Percentiles rank a stretch among this genome's conserved stretches.
Conservation (phyloP, 2,797 vertebrate species). For the Paratrypauchen microcephalus region DNA sequence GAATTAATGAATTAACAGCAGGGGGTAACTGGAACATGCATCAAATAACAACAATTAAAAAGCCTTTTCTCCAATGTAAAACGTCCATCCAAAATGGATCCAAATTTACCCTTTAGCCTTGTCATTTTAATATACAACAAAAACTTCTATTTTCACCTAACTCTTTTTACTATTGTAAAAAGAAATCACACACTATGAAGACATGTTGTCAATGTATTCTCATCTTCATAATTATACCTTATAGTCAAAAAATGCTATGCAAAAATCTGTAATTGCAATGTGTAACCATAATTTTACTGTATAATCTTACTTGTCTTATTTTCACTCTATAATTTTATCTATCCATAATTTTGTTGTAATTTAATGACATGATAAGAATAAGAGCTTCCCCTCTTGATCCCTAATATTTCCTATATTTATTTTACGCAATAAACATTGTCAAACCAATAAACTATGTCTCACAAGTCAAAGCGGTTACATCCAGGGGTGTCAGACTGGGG, state of each 20-base stretch:
- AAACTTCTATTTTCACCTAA: not conserved
- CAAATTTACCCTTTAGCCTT: constrained; percentile 23
- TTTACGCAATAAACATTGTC: too few relatives aligned
- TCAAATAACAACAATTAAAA: constrained; percentile 29
- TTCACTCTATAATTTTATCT: not conserved
- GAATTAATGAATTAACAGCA: constrained; percentile 56
- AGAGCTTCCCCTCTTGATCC: not conserved
- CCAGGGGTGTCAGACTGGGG: too few relatives aligned
- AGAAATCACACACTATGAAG: not conserved
- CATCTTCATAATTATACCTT: not conserved
- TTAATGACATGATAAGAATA: not conserved
- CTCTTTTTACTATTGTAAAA: not conserved
- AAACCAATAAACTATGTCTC: too few relatives aligned
- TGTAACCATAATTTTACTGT: not conserved
- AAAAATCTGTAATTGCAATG: not conserved
- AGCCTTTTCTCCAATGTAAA: constrained; percentile 15
- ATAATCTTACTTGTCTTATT: too few relatives aligned
- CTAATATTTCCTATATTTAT: too few relatives aligned
- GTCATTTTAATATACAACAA: constrained; percentile 21
- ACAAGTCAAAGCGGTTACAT: too few relatives aligned
- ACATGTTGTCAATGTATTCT: not conserved
- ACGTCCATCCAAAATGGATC: constrained; percentile 16
- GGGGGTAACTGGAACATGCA: constrained; percentile 39
- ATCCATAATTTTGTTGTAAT: not conserved
- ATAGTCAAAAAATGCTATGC: not conserved